These are phyloP conservation scores for Catocala nupta DNA, from an alignment of 2,888 invertebrate genomes.

Conservation along the genomic window DNA sequence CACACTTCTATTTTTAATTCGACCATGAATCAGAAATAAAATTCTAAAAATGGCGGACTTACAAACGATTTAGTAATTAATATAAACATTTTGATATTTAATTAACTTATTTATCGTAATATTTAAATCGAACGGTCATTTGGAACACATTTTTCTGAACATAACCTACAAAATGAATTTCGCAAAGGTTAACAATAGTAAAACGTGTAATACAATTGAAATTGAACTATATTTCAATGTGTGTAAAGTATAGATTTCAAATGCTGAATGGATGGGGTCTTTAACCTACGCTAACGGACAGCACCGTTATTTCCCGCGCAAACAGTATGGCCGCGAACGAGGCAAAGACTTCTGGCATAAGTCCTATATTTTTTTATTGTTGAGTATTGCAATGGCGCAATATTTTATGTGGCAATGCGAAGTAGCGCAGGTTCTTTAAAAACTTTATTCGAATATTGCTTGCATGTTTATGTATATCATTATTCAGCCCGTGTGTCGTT, in stretches of 20 bases:
- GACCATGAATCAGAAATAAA: too few relatives aligned
- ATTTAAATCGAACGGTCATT: conserved; percentile 10
- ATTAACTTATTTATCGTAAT: conserved; percentile 10
- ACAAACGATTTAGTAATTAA: too few relatives aligned
- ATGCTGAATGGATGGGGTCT: conserved; percentile 54
- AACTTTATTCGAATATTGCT: too few relatives aligned
- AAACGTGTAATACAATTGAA: conserved; percentile 32
- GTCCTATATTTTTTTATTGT: conserved; percentile 47
- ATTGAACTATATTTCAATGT: conserved; percentile 38
- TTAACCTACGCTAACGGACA: conserved; percentile 63
- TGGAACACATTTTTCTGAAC: conserved; percentile 18
- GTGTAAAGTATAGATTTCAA: conserved; percentile 31
- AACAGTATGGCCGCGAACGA: conserved; percentile 63
- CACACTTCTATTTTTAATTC: too few relatives aligned
- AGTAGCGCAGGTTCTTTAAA: too few relatives aligned
- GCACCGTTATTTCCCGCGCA: conserved; percentile 68
- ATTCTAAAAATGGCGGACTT: too few relatives aligned
- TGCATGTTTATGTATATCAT: too few relatives aligned
- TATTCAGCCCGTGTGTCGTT: too few relatives aligned
- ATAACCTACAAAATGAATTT: conserved; percentile 42
- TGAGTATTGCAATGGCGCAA: conserved; percentile 10
- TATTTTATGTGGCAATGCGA: too few relatives aligned
- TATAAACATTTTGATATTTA: not conserved
- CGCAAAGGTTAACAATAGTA: conserved; percentile 47
- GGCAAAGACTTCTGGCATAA: conserved; percentile 49